A percentile compares a stretch with the other conserved stretches of the same genome.
Evolutionary conservation across 2,797 vertebrate species (phyloP).

Genomic region (Novumbra hubbsi): DNA sequence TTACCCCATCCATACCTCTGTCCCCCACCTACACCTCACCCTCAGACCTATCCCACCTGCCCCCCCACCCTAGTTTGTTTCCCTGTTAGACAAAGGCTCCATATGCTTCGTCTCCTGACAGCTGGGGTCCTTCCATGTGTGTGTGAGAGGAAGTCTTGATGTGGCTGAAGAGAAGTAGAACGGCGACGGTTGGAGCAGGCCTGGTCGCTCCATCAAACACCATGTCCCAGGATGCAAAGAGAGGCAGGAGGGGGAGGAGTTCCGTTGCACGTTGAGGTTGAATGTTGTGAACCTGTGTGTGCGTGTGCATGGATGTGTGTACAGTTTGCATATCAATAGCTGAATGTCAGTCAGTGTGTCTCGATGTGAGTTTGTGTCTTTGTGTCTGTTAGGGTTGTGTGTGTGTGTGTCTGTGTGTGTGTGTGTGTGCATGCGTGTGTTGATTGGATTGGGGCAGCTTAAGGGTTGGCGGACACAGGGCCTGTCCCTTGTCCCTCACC

Average conservation of each 20-base stretch:
- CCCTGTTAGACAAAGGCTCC: neutral
- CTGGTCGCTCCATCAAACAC: constrained; percentile 52
- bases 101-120: constrained; percentile 25
- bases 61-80: neutral
- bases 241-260: constrained; percentile 49
- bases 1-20: constrained; percentile 37
- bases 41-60: constrained; percentile 19
- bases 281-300: constrained; percentile 51
- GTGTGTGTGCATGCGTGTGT: constrained; percentile 27
- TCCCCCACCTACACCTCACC: constrained; percentile 30
- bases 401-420: constrained; percentile 18
- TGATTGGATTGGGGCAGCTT: constrained; percentile 23
- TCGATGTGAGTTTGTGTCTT: constrained; percentile 29
- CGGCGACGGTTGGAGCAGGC: constrained; percentile 35
- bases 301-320: constrained; percentile 26
- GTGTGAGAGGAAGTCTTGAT: constrained; percentile 1
- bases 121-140: neutral
- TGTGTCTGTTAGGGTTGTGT: constrained; percentile 26
- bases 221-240: constrained; percentile 56
- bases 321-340: constrained; percentile 25
- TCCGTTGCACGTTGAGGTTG: constrained; percentile 59
- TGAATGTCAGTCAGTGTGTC: constrained; percentile 42
- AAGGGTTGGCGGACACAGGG: constrained; percentile 55
- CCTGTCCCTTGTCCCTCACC: constrained; percentile 51
- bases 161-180: constrained; percentile 3